Conservation (phyloP, 2,797 vertebrate genomes). For the Spinus olivaceus region DNA sequence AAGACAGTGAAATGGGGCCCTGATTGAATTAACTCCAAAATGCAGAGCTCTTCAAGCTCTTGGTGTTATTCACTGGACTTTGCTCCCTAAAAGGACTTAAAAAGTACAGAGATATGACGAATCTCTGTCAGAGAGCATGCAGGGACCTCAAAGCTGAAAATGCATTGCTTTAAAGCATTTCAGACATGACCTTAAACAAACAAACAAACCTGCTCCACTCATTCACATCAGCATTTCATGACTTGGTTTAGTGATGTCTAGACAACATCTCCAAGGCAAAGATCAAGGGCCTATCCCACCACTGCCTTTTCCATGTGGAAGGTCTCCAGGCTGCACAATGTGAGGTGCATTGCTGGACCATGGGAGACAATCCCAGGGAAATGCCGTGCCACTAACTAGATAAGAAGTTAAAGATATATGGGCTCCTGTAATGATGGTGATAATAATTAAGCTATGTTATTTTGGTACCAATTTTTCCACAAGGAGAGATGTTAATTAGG, state of each 20-base stretch:
- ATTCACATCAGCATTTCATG: not conserved
- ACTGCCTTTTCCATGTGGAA: not conserved
- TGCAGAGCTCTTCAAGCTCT: not conserved
- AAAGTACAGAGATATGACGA: not conserved
- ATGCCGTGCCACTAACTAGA: accelerated
- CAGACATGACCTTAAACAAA: not conserved
- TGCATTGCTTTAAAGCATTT: not conserved
- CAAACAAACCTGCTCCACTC: not conserved
- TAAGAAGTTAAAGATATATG: not conserved
- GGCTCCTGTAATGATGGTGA: not conserved
- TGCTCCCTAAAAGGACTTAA: not conserved
- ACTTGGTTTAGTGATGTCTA: not conserved
- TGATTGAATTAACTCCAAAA: not conserved
- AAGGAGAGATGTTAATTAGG: constrained; percentile 21
- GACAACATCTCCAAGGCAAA: not conserved
- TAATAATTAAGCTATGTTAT: constrained; percentile 30
- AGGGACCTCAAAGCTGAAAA: not conserved
- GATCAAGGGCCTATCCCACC: accelerated
- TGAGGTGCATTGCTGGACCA: too few relatives aligned
- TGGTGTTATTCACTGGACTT: not conserved
- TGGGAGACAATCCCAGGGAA: not conserved
- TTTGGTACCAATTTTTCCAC: not conserved
- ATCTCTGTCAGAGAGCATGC: not conserved
- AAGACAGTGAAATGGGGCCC: not conserved
- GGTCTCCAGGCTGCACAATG: accelerated